phyloP scores from a whole-genome alignment of 2,797 vertebrate genomes.

The Malacoraja senta region DNA sequence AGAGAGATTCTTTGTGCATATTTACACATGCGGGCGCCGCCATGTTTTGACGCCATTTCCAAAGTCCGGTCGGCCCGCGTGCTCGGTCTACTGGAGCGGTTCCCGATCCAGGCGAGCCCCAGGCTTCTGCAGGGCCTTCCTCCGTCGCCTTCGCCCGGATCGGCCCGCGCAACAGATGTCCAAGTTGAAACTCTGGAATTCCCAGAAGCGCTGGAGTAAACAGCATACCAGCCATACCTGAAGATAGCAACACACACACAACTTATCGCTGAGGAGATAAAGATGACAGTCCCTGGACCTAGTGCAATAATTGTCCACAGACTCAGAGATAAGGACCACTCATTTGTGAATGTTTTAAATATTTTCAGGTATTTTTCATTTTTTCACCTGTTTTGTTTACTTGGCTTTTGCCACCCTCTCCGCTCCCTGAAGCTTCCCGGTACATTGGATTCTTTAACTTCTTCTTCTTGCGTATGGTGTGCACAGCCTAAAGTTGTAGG shows the following conservation, averaged over 20 bases:
- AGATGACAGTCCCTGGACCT: background rate
- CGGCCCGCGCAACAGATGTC: background rate
- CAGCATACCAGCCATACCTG: background rate
- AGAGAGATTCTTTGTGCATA: too few species aligned
- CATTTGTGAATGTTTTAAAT: constrained; percentile 9
- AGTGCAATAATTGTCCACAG: background rate
- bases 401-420: background rate
- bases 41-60: too few species aligned
- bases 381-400: background rate
- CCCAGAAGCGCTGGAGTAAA: background rate
- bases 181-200: background rate
- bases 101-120: too few species aligned
- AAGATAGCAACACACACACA: background rate
- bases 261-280: background rate
- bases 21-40: too few species aligned
- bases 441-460: background rate
- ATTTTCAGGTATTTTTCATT: background rate
- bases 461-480: too few species aligned
- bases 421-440: background rate
- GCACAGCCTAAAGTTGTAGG: too few species aligned
- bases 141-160: too few species aligned
- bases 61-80: too few species aligned
- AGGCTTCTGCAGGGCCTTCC: too few species aligned
- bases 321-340: background rate
- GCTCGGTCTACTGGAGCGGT: too few species aligned